phyloP scores from a whole-genome alignment of 2,888 invertebrate genomes.

The Eilema depressum region DNA sequence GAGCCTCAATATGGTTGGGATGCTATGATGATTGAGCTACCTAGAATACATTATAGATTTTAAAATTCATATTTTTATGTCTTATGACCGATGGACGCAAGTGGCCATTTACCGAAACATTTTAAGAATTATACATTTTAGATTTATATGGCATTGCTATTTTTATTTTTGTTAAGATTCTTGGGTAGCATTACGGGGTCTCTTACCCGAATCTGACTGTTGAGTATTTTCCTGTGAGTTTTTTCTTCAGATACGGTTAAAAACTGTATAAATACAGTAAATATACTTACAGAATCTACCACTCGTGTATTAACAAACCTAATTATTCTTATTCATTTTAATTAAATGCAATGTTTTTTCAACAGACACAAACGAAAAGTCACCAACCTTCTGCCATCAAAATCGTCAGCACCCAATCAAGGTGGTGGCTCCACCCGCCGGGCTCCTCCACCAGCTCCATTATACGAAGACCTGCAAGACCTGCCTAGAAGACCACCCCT shows the following conservation, averaged over 20 bases:
- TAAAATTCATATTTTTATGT: neutral
- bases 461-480: conserved; percentile 93
- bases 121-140: neutral
- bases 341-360: conserved; percentile 57
- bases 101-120: neutral
- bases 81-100: neutral
- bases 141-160: neutral
- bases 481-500: conserved; percentile 85
- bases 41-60: neutral
- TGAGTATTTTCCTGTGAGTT: neutral
- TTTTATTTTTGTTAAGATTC: neutral
- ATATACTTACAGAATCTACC: too few relatives aligned
- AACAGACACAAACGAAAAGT: conserved; percentile 95
- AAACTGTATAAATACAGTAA: too few relatives aligned
- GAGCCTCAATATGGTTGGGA: neutral
- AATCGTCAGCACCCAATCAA: conserved; percentile 89
- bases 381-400: conserved; percentile 94
- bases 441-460: conserved; percentile 87
- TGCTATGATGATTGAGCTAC: neutral
- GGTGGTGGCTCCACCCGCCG: conserved; percentile 81
- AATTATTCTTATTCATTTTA: neutral
- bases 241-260: too few relatives aligned
- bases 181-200: neutral
- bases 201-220: neutral
- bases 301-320: neutral